A percentile compares a stretch with the other conserved stretches of the same genome.
phyloP scores from a whole-genome alignment of 2,888 invertebrate genomes.

The Chloroclysta siterata region DNA sequence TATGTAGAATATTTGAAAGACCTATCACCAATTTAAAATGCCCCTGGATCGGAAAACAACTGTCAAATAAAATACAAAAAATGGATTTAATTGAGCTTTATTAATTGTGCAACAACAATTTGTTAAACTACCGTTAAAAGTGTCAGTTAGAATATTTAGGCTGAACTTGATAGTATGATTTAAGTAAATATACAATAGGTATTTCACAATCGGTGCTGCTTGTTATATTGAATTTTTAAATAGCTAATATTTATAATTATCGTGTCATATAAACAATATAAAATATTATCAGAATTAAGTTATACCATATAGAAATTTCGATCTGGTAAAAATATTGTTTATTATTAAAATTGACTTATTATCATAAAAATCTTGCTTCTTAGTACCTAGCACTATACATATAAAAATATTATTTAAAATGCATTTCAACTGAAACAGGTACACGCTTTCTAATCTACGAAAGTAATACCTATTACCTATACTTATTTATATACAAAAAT shows the following conservation, averaged over 20 bases:
- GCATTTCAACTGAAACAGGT: conserved; percentile 32
- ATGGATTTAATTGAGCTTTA: conserved; percentile 14
- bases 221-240: background rate
- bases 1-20: background rate
- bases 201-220: background rate
- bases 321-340: too few relatives aligned
- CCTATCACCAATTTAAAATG: too few relatives aligned
- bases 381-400: background rate
- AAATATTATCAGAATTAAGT: too few relatives aligned
- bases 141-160: background rate
- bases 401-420: conserved; percentile 23
- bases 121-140: background rate
- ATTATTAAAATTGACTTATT: too few relatives aligned
- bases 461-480: background rate
- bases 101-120: conserved; percentile 13
- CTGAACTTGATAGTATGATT: background rate
- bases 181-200: background rate
- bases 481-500: conserved; percentile 27
- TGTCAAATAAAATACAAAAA: conserved; percentile 1
- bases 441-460: conserved; percentile 13
- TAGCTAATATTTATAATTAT: too few relatives aligned
- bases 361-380: background rate
- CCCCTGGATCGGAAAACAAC: background rate
- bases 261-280: too few relatives aligned
- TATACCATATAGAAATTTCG: too few relatives aligned